Conservation (phyloP, 1,140 invertebrate genomes). For the Portunus trituberculatus region DNA sequence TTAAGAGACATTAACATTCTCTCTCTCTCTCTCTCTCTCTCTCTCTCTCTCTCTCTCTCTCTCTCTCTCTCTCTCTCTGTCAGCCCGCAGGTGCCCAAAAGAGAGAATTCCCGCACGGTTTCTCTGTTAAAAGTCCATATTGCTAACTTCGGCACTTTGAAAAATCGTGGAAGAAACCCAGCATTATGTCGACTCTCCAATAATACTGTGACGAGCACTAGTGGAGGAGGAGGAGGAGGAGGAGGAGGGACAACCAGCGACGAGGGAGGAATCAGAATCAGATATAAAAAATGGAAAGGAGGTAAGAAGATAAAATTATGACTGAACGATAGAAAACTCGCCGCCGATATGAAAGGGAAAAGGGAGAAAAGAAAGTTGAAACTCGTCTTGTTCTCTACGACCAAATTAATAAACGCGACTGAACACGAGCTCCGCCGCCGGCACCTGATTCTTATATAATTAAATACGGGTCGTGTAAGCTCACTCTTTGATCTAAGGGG, state of each 20-base stretch:
- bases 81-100: neutral
- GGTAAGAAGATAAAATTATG: neutral
- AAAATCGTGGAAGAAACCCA: neutral
- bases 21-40: conserved; percentile 20
- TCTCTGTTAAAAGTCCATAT: neutral
- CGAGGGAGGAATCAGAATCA: no score
- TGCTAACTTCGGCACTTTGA: neutral
- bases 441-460: conserved; percentile 8
- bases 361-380: neutral
- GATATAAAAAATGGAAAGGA: neutral
- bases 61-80: neutral
- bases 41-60: conserved; percentile 20
- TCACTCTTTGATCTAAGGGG: neutral
- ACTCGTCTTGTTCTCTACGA: no score
- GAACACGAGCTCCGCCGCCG: neutral
- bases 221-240: neutral
- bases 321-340: neutral
- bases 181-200: neutral
- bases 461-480: neutral
- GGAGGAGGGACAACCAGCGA: neutral
- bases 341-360: neutral
- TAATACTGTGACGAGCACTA: neutral
- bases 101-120: neutral
- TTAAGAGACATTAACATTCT: neutral
- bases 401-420: neutral